These are phyloP conservation scores for Ametastegia equiseti DNA, from an alignment of 2,888 invertebrate genomes.

Conservation along the genomic window DNA sequence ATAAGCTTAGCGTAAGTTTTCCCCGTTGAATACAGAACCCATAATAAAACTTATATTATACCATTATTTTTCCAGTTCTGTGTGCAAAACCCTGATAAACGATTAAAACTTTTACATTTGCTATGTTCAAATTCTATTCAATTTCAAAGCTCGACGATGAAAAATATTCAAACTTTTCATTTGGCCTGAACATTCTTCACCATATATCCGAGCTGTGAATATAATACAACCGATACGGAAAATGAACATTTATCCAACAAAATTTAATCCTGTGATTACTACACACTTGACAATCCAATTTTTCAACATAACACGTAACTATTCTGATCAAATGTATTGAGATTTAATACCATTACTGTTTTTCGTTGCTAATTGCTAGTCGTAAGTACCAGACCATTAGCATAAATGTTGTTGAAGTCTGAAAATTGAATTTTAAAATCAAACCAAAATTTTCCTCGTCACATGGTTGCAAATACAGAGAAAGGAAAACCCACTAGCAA, in stretches of 20 bases:
- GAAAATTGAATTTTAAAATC: neutral
- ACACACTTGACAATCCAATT: neutral
- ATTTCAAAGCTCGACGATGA: neutral
- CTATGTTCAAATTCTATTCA: neutral
- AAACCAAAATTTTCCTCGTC: neutral
- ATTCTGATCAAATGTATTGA: neutral
- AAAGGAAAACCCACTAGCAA: neutral
- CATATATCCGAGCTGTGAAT: neutral
- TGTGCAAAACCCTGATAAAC: constrained; percentile 25
- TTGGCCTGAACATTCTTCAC: neutral
- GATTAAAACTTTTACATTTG: constrained; percentile 9
- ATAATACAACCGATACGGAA: neutral
- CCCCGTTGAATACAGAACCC: constrained; percentile 25
- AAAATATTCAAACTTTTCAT: neutral
- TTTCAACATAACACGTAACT: neutral
- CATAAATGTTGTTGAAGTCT: too few relatives aligned
- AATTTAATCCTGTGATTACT: neutral
- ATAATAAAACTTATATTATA: neutral
- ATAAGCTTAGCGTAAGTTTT: constrained; percentile 48
- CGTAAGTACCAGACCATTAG: too few relatives aligned
- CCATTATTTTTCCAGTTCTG: too few relatives aligned
- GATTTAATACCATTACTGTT: neutral
- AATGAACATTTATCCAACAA: neutral
- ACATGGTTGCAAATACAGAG: neutral
- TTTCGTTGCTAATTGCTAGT: neutral